Conservation (phyloP, 2,797 vertebrate species). For the Megalops cyprinoides region DNA sequence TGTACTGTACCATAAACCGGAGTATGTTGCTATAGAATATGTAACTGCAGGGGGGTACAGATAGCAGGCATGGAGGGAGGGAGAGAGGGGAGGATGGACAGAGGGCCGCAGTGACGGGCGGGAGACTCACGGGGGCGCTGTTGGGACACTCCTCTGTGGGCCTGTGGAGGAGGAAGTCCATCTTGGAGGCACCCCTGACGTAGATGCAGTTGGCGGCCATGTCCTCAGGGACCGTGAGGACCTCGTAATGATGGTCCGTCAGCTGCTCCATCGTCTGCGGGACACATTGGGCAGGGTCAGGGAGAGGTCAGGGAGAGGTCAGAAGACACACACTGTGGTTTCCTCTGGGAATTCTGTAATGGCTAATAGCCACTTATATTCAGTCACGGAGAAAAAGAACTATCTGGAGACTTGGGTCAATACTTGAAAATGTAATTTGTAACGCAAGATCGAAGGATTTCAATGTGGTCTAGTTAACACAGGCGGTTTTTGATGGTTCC, state of each 20-base stretch:
- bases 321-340: not conserved
- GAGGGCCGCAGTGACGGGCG: not conserved
- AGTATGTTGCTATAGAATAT: no score
- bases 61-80: not conserved
- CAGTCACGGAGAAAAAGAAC: no score
- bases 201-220: conserved; percentile 86
- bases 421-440: no score
- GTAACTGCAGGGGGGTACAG: not conserved
- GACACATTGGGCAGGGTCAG: no score
- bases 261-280: conserved; percentile 88
- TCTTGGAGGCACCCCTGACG: conserved; percentile 75
- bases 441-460: no score
- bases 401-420: no score
- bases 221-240: conserved; percentile 84
- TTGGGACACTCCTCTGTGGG: conserved; percentile 83
- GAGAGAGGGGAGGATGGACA: not conserved
- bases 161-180: conserved; percentile 82
- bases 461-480: no score
- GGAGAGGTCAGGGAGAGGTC: no score
- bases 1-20: no score
- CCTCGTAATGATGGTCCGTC: conserved; percentile 88
- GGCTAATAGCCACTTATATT: no score
- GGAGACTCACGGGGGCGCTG: conserved; percentile 74
- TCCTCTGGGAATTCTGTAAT: not conserved
- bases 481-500: no score